Conservation (phyloP, 2,113 vertebrate species). For the Gymnarchus niloticus region DNA sequence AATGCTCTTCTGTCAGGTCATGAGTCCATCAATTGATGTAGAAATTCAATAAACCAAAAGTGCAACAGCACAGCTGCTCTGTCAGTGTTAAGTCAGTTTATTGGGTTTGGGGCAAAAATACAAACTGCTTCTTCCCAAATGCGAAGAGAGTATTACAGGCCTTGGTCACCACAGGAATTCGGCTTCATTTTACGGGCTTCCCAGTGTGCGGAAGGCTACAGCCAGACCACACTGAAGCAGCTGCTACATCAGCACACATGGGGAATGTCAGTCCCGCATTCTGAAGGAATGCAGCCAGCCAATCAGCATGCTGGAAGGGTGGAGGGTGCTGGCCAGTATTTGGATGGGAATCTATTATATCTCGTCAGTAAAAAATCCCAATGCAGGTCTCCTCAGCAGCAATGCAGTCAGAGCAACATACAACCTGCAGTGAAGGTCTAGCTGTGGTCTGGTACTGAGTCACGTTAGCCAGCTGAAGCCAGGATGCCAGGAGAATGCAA, state of each 20-base stretch:
- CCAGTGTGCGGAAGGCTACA: no score
- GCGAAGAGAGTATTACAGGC: background rate
- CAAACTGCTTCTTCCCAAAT: background rate
- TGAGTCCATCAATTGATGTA: background rate
- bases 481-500: background rate
- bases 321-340: background rate
- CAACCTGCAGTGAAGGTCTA: background rate
- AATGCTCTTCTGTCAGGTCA: background rate
- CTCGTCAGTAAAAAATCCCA: background rate
- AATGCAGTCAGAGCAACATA: background rate
- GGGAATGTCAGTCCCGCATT: background rate
- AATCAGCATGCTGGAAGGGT: background rate
- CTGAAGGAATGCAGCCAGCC: background rate
- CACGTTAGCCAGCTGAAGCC: background rate
- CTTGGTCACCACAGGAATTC: background rate
- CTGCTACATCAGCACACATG: background rate
- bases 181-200: background rate
- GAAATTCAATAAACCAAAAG: background rate
- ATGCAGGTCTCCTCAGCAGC: background rate
- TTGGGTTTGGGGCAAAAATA: background rate
- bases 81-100: background rate
- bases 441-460: background rate
- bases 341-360: background rate
- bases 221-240: background rate
- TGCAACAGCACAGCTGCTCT: background rate